Base-by-base conservation (phyloP, 92 coral and sea anemone species). In the Scolanthus callimorphus region DNA sequence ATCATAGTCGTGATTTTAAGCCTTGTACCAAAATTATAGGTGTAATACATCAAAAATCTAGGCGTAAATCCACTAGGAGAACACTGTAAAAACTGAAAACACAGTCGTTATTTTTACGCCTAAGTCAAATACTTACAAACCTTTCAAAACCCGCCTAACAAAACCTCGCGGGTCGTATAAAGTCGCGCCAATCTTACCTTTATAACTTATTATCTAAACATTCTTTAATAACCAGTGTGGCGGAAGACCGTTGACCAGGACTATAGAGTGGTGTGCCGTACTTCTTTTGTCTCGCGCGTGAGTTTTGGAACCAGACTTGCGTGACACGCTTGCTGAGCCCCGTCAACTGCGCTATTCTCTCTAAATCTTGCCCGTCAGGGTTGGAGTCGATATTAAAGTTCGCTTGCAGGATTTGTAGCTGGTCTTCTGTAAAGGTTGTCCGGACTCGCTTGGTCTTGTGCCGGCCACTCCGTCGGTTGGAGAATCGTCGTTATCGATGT, bases 281-380 rank as follows among this genome's bases (percentile, higher is more conserved):
- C 62, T 94, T 94, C 76, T 94, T 94, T 74, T 94, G 99, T 38
- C 99, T 71, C 22, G 99, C 99, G 58, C 99, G 77, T 19, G 99
- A 94, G 60, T 94, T 94, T 65, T 94, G 99, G 63, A 94, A 94
- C 99, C 99, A 94, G n/a, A 94, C 99, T 67, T 94, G 99, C 30
- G 99, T 94, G 37, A 94, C 99, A 17, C 99, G 90, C 69, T 94
- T 94, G 48, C 96, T 94, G 3, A 94, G 85, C 11, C 99, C 99
- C 0, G 99, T 94, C 29, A 80, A 66, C 64, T 94, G 95, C 3
- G 99, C 99, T 41, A 94, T 94, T 64, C 99, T 61, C 57, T 94
- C 99, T 28, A 94, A 72, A 58, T 94, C 96, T 59, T 94, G 99
- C 13, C 99, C 99, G 79, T 94, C 99, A 6, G 99, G 99, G 60